Evolutionary conservation across 2,797 vertebrate species (phyloP), one percentile per base, ranked within the genome.

Genomic region (Hydrolagus colliei): DNA sequence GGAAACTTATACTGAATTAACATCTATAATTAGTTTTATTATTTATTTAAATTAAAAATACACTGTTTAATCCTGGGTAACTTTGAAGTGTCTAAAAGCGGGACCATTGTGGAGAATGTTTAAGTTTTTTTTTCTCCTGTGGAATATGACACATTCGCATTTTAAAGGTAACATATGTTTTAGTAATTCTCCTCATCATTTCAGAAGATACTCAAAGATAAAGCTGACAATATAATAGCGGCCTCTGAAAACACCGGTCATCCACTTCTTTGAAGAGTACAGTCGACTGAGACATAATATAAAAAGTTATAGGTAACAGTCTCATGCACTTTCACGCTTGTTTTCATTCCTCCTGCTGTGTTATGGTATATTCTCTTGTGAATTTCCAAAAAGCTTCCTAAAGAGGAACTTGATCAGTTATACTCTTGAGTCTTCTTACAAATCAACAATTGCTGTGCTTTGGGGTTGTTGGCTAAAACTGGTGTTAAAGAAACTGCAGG

Each of bases 241-340:
- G 79, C 27, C 65, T 84, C 79, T 84, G 79, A 84, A 84, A 94
- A 91, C 94, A 94, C 89, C 90, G 95, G 95, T 89, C 93, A 95
- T 92, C 96, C 96, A 86, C 95, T 98, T 90, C 94, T 97, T 94
- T 96, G 96, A 91, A 96, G 94, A 94, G 90, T 92, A 90, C 91
- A 92, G 92, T 93, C 93, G 89, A 89, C 94, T 92, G 92, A 95
- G 92, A 91, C 95, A 88, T 94, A 92, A 93, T 92, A 92, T 94
- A 92, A 92, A 88, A 90, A 87, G 93, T 93, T 95, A 95, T 98
- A 93, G 93, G 94, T 94, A 94, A 94, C 91, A 87, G 89, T 90
- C 89, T 89, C 90, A 88, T 88, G 89, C 16, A 62, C 86, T 87
- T 89, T 89, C 89, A 89, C 89, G 65, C 90, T 89, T 91, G 89